Evolutionary conservation across 2,797 vertebrate genomes (phyloP), one percentile per base, ranked within the genome.

Genomic region (Aldrovandia affinis): DNA sequence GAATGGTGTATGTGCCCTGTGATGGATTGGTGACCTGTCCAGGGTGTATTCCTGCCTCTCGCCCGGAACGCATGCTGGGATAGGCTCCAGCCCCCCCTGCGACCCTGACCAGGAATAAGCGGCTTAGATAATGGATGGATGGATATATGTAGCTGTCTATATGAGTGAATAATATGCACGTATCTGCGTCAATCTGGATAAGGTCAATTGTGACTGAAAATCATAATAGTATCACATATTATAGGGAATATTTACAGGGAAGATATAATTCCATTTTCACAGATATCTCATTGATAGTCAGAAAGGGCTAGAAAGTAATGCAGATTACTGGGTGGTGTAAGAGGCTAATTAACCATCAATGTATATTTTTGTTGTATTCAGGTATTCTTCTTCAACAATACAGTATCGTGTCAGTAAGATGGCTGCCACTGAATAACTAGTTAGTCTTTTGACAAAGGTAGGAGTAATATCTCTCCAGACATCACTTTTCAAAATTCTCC

Each of bases 391-490:
- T 39, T 70, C 12, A 30, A 70, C 30, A 39, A 39, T 70, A 20
- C 65, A 70, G 65, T 36, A 30, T 70, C 33, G 63, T 33, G 12
- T 14, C 63, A 70, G 25, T 63, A 30, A 84, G 85, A 88, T 82
- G 89, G 89, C 85, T 90, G 90, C 89, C 90, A 93, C 81, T 36
- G 70, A 89, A 90, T 92, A 89, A 90, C 84, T 79, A 73, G n/a
- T n/a, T n/a, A n/a, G n/a, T n/a, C n/a, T n/a, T 68, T 83, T 88
- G 88, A 78, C 80, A 85, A 93, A 90, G 90, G 89, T 87, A 91
- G 87, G 88, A 91, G 89, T 91, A 91, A 89, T 87, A 87, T 92
- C 91, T 91, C 91, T 81, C 86, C 75, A 87, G 91, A 90, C 85
- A 89, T 88, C 85, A 84, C 84, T 90, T 87, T 84, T 82, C 81